A percentile compares a stretch with the other conserved stretches of the same genome.
These are phyloP conservation scores for Propithecus perrieri DNA, from an alignment of 2,797 vertebrate species.

Conservation along the genomic window DNA sequence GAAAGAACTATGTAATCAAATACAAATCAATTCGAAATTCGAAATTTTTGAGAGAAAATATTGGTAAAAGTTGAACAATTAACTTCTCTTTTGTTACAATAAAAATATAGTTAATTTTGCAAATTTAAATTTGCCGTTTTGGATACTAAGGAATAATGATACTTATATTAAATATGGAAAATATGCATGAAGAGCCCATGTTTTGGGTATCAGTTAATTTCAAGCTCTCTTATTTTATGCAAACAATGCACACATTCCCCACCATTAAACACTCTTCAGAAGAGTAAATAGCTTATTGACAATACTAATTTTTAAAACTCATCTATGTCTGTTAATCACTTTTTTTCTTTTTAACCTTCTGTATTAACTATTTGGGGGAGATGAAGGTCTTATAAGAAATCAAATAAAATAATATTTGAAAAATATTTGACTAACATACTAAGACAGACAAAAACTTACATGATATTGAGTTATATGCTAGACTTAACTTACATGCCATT, in stretches of 20 bases:
- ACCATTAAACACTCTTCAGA: constrained; percentile 4
- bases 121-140: constrained; percentile 37
- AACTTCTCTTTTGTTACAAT: neutral
- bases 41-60: neutral
- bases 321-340: neutral
- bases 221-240: constrained; percentile 28
- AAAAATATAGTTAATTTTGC: constrained; percentile 34
- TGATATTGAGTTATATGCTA: neutral
- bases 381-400: constrained; percentile 23
- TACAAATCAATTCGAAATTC: constrained; percentile 38
- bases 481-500: neutral
- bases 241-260: neutral
- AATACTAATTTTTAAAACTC: neutral
- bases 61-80: constrained; percentile 6
- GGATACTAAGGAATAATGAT: neutral
- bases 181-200: neutral
- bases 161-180: neutral
- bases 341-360: neutral
- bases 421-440: neutral
- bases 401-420: constrained; percentile 21
- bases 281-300: neutral
- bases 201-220: neutral
- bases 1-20: neutral
- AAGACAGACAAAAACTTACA: neutral
- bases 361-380: neutral